A percentile compares a stretch with the other conserved stretches of the same genome.
Evolutionary conservation across 2,113 vertebrate species (phyloP).

Genomic region (Cyanoramphus novaezelandiae): DNA sequence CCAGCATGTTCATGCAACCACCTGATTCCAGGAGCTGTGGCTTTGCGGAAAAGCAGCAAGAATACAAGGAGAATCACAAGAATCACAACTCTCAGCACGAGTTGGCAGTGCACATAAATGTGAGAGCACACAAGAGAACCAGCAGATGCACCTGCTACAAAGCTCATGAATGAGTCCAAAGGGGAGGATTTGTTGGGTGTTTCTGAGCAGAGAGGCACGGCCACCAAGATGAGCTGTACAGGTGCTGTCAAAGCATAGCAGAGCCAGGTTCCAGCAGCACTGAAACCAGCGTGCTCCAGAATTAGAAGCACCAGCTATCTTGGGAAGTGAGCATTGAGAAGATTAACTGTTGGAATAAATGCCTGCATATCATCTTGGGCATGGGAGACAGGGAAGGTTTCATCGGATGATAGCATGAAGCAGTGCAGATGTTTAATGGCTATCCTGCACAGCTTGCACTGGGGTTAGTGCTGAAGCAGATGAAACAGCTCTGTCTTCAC

Average conservation of each 20-base stretch:
- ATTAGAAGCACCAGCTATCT: background rate
- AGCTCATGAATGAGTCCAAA: background rate
- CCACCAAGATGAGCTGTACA: background rate
- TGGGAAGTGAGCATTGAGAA: background rate
- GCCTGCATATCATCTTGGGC: background rate
- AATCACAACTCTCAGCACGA: background rate
- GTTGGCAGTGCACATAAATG: background rate
- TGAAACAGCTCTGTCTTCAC: background rate
- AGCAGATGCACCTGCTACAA: background rate
- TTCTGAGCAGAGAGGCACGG: background rate
- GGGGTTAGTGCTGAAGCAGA: background rate
- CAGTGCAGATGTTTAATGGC: background rate
- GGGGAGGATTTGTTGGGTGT: background rate
- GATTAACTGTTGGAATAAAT: background rate
- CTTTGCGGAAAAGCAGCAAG: background rate
- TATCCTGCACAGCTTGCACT: background rate
- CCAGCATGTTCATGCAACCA: background rate
- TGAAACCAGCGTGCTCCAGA: background rate
- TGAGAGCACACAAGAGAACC: background rate
- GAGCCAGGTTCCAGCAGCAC: background rate
- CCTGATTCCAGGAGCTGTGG: background rate
- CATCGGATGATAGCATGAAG: background rate
- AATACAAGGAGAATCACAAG: background rate
- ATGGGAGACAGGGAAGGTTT: background rate
- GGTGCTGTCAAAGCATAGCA: background rate